Conservation (phyloP, 2,113 vertebrate genomes). For the Nycticorax nycticorax region DNA sequence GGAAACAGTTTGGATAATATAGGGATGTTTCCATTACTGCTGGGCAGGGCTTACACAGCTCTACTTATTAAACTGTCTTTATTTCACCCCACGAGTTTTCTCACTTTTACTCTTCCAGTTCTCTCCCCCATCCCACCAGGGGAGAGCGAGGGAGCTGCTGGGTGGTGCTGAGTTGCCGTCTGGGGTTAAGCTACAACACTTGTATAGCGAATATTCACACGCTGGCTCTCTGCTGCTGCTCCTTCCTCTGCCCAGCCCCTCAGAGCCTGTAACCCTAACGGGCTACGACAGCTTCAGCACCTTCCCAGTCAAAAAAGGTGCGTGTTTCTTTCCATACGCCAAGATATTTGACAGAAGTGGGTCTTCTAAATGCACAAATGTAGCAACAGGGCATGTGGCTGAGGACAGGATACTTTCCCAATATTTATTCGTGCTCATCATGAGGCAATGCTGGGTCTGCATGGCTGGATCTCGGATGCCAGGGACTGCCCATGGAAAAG, state of each 20-base stretch:
- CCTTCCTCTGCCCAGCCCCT: background rate
- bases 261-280: background rate
- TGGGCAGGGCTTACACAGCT: too few species aligned
- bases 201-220: background rate
- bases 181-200: background rate
- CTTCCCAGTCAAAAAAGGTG: background rate
- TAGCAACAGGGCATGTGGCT: background rate
- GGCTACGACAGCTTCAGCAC: background rate
- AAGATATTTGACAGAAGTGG: background rate
- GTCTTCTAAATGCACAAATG: background rate
- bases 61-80: too few species aligned
- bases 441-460: background rate
- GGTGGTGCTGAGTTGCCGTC: too few species aligned
- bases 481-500: fast-evolving
- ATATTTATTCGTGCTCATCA: background rate
- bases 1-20: too few species aligned
- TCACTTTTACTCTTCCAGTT: too few species aligned
- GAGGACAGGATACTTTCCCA: background rate
- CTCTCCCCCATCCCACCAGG: too few species aligned
- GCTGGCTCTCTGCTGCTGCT: background rate
- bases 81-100: too few species aligned
- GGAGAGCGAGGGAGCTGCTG: too few species aligned
- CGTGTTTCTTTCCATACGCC: background rate
- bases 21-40: too few species aligned
- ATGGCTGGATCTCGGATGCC: fast-evolving